Evolutionary conservation across 2,888 invertebrate species (phyloP).

Genomic region (Drosophila tripunctata): DNA sequence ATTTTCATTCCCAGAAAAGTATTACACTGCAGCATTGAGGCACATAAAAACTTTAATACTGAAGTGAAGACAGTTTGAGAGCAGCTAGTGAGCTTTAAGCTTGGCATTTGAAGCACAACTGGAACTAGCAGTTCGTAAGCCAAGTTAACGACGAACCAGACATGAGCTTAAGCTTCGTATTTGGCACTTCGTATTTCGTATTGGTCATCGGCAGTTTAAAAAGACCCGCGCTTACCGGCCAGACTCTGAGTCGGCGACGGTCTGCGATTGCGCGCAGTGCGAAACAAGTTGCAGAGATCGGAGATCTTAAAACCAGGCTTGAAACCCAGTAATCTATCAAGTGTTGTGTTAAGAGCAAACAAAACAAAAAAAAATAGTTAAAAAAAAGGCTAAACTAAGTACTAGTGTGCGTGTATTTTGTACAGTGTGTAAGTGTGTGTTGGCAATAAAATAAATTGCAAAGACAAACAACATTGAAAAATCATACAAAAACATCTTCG

Average conservation of each 20-base stretch:
- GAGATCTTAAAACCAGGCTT: slow-evolving; percentile 26
- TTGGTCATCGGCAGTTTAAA: slow-evolving; percentile 60
- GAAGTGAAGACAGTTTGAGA: not conserved
- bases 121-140: slow-evolving; percentile 34
- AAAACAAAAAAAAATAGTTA: too few relatives aligned
- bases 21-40: too few relatives aligned
- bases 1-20: too few relatives aligned
- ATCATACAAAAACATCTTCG: slow-evolving; percentile 39
- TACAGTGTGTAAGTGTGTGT: slow-evolving; percentile 15
- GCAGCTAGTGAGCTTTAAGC: slow-evolving; percentile 31
- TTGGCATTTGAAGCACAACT: not conserved
- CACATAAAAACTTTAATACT: not conserved
- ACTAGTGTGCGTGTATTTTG: slow-evolving; percentile 46
- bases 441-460: slow-evolving; percentile 7
- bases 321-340: slow-evolving; percentile 22
- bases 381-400: slow-evolving; percentile 33
- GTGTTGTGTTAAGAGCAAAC: slow-evolving; percentile 31
- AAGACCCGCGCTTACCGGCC: slow-evolving; percentile 66
- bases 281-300: slow-evolving; percentile 40
- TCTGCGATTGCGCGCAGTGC: slow-evolving; percentile 79
- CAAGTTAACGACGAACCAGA: slow-evolving; percentile 13
- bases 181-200: too few relatives aligned
- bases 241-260: slow-evolving; percentile 74
- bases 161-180: slow-evolving; percentile 21
- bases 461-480: slow-evolving; percentile 13